A percentile compares a stretch with the other conserved stretches of the same genome.
phyloP scores from a whole-genome alignment of 2,797 vertebrate species.

The Tenualosa ilisha region DNA sequence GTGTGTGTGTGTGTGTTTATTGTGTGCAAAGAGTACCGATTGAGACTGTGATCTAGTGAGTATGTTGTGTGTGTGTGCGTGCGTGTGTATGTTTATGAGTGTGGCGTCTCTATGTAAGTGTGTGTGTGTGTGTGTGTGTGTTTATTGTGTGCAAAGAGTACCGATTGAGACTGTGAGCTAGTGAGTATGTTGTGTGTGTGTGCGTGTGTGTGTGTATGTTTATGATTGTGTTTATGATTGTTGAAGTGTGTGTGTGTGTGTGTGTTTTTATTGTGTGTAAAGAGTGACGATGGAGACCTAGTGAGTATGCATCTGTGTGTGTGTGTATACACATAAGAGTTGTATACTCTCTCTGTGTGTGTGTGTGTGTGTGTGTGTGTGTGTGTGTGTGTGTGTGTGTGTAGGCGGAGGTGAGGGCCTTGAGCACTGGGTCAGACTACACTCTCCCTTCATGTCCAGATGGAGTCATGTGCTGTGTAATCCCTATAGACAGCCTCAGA shows the following conservation, averaged over 20 bases:
- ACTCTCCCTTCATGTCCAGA: slow-evolving; percentile 6
- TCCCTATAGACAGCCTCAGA: slow-evolving; percentile 1
- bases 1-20: background rate
- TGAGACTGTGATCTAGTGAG: too few species aligned
- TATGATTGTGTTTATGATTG: background rate
- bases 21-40: too few species aligned
- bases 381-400: slow-evolving; percentile 17
- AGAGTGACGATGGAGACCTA: too few species aligned
- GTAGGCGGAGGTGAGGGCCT: background rate
- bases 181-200: background rate
- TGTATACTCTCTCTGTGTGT: background rate
- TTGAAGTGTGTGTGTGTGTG: background rate
- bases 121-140: slow-evolving; percentile 11
- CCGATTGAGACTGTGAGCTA: too few species aligned
- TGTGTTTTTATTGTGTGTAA: slow-evolving; percentile 25
- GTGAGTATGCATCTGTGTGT: background rate
- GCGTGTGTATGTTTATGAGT: slow-evolving; percentile 2
- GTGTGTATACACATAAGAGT: background rate
- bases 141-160: too few species aligned
- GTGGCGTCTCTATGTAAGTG: too few species aligned
- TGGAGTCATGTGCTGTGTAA: background rate
- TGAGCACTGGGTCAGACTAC: background rate
- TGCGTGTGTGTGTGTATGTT: background rate
- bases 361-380: slow-evolving; percentile 10
- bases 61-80: slow-evolving; percentile 13